Conservation (phyloP, 2,113 vertebrate species). For the Lasiurus cinereus region DNA sequence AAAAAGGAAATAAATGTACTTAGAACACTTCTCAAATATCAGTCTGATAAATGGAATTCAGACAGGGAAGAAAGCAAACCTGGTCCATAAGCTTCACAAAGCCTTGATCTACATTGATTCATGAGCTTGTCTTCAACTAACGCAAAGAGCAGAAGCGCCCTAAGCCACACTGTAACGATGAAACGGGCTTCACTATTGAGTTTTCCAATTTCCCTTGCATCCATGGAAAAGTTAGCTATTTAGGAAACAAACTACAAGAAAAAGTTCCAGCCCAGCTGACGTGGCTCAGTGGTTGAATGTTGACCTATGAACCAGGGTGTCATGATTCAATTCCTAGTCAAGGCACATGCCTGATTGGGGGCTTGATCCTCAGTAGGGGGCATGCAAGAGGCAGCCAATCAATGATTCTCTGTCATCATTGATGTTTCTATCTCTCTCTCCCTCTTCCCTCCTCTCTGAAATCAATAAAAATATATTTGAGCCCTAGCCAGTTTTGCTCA, state of each 20-base stretch:
- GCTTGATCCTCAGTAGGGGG: no score
- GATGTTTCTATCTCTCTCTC: no score
- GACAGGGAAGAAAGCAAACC: background rate
- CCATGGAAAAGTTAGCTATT: background rate
- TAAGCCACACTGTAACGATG: background rate
- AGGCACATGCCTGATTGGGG: no score
- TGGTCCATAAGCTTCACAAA: background rate
- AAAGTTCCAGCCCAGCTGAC: background rate
- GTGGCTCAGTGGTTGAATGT: no score
- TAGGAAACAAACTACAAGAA: background rate
- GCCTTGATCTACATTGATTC: background rate
- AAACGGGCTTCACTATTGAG: background rate
- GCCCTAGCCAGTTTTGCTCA: no score
- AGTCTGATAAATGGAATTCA: conserved; percentile 8
- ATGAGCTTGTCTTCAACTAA: background rate
- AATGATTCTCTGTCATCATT: no score
- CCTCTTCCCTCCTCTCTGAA: no score
- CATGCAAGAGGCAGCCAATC: no score
- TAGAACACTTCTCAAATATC: conserved; percentile 3
- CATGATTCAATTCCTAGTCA: no score
- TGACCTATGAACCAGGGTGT: no score
- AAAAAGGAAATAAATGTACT: background rate
- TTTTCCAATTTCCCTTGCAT: background rate
- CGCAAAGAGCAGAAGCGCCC: background rate
- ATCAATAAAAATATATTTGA: no score